Percentiles rank a stretch among this genome's conserved stretches.
These are phyloP conservation scores for Enteromius mattozi DNA, from an alignment of 2,797 vertebrate genomes.

Conservation along the genomic window DNA sequence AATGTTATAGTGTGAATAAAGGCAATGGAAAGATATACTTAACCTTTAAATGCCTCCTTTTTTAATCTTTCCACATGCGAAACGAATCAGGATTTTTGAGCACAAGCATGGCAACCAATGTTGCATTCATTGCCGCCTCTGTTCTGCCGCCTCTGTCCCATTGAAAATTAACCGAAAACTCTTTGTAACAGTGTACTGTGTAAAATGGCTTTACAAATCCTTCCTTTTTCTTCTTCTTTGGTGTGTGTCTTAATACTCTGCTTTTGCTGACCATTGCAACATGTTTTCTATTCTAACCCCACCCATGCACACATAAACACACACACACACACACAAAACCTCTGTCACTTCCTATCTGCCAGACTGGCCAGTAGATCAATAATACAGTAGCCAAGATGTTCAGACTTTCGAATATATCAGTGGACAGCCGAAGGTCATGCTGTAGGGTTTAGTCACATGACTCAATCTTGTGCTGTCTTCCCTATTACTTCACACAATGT, in stretches of 20 bases:
- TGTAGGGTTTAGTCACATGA: slow-evolving; percentile 45
- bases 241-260: slow-evolving; percentile 6
- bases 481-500: slow-evolving; percentile 40
- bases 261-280: slow-evolving; percentile 22
- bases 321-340: neutral
- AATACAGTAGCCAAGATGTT: slow-evolving; percentile 43
- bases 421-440: slow-evolving; percentile 35
- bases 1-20: neutral
- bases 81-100: neutral
- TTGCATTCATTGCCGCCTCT: neutral
- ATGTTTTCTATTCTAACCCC: slow-evolving; percentile 22
- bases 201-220: slow-evolving; percentile 14
- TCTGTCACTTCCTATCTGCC: slow-evolving; percentile 40
- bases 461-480: neutral
- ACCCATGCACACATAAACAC: neutral
- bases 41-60: neutral
- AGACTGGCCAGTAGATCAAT: slow-evolving; percentile 47
- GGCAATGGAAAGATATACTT: neutral
- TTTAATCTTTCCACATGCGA: neutral
- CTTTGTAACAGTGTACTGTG: slow-evolving; percentile 15
- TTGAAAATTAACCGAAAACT: slow-evolving; percentile 20
- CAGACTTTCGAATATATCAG: slow-evolving; percentile 38
- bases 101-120: neutral
- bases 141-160: neutral
- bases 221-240: neutral